Conservation (phyloP, 2,797 vertebrate species). For the Phalloptychus januarius region DNA sequence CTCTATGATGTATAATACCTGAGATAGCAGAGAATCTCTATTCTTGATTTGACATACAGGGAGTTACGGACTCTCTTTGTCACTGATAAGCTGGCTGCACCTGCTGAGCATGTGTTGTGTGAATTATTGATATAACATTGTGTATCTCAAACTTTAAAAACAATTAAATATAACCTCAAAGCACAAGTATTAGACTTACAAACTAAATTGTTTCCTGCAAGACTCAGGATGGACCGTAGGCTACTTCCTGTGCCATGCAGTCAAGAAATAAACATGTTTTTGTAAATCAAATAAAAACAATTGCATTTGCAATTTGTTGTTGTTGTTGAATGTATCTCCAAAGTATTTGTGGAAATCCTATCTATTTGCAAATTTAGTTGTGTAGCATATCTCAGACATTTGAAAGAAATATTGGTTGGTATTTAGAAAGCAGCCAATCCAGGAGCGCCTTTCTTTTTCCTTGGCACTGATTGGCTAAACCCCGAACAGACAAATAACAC, state of each 20-base stretch:
- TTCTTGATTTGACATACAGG: constrained; percentile 6
- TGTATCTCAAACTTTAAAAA: not conserved
- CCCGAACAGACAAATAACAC: not conserved
- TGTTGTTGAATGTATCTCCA: not conserved
- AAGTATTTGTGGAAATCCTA: not conserved
- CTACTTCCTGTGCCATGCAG: too few relatives aligned
- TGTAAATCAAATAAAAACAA: not conserved
- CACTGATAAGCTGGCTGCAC: constrained; percentile 38
- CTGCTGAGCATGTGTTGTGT: constrained; percentile 1
- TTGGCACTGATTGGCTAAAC: not conserved
- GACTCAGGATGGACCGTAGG: not conserved
- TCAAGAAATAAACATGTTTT: not conserved
- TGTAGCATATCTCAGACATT: not conserved
- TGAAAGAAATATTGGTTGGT: not conserved
- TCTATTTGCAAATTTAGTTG: not conserved
- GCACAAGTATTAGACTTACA: not conserved
- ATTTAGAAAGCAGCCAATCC: not conserved
- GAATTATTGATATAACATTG: not conserved
- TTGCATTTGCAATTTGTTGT: not conserved
- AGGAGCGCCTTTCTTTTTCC: not conserved
- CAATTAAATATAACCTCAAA: not conserved
- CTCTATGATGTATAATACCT: not conserved
- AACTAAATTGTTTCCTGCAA: not conserved
- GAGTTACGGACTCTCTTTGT: constrained; percentile 1
- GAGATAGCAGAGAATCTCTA: not conserved